These are phyloP conservation scores for Leucoptera coffeella DNA, from an alignment of 2,888 invertebrate genomes.

Conservation along the genomic window DNA sequence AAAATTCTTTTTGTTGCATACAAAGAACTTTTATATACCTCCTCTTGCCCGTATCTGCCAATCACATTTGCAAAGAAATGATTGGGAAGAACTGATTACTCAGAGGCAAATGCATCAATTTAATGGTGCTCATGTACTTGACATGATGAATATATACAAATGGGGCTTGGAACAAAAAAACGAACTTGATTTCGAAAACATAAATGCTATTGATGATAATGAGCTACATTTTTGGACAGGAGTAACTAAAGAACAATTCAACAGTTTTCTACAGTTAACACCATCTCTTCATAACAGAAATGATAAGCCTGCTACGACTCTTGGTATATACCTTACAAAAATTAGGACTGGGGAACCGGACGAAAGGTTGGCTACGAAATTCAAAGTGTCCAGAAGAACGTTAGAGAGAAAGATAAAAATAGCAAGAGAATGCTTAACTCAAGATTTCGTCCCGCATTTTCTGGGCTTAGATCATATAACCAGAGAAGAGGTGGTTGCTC, in stretches of 20 bases:
- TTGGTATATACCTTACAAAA: too few relatives aligned
- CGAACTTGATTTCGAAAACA: constrained; percentile 4
- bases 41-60: not conserved
- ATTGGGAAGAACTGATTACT: constrained; percentile 1
- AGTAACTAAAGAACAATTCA: constrained; percentile 4
- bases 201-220: constrained; percentile 2
- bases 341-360: too few relatives aligned
- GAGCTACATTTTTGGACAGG: constrained; percentile 5
- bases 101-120: not conserved
- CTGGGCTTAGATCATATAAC: constrained; percentile 3
- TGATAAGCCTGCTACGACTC: too few relatives aligned
- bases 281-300: too few relatives aligned
- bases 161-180: constrained; percentile 4
- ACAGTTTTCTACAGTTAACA: constrained; percentile 2
- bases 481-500: not conserved
- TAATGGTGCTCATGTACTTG: constrained; percentile 2
- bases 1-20: constrained; percentile 4
- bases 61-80: constrained; percentile 1
- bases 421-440: too few relatives aligned
- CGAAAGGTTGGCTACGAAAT: too few relatives aligned
- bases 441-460: too few relatives aligned
- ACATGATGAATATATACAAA: constrained; percentile 3
- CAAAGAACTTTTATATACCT: constrained; percentile 1
- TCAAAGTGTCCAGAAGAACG: too few relatives aligned
- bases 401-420: too few relatives aligned